Evolutionary conservation across 2,797 vertebrate genomes (phyloP), one percentile per base, ranked within the genome.

Genomic region (Pseudopleuronectes americanus): DNA sequence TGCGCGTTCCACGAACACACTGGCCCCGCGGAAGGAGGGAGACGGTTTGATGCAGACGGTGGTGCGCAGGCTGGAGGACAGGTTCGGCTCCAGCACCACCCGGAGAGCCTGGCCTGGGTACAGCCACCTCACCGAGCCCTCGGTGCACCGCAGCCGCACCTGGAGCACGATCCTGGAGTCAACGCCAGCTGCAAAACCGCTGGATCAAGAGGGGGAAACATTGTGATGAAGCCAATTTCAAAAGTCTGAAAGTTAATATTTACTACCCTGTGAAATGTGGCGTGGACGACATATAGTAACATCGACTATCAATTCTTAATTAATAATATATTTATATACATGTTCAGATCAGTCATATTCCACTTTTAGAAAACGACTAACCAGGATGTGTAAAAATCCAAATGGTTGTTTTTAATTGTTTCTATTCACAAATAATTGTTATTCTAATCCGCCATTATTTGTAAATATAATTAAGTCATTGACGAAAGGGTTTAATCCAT

Each of bases 91-190:
- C 72, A 96, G 87, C 4, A 95, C 56, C 6, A 96, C 90, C 0
- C 91, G 74, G 56, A 96, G 86, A 43, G 94, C 94, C 65, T 90
- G 89, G 0, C 89, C 90, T 1, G 95, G 95, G 80, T 94, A 94
- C 36, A 93, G 23, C 96, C 95, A 95, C 62, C 90, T 84, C 67
- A 96, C 91, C 1, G 87, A 93, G 9, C 95, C 95, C 65, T 92
- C 84, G 0, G 94, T 91, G 61, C 96, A 96, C 74, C 94, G 91
- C 47, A 96, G 90, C 9, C 85, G 92, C 55, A 95, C 92, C 89
- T 96, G 96, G 52, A 95, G 93, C 19, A 96, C 94, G 0, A 92
- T 83, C 0, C 91, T 80, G 47, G 92, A 85, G 10, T 80, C 76
- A 7, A 81, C 67, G 3, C 87, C 93, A 67, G 90, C 57, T 68